Percentiles rank a stretch among this genome's conserved stretches.
Evolutionary conservation across 2,113 vertebrate genomes (phyloP).

Genomic region (Mustelus asterias): DNA sequence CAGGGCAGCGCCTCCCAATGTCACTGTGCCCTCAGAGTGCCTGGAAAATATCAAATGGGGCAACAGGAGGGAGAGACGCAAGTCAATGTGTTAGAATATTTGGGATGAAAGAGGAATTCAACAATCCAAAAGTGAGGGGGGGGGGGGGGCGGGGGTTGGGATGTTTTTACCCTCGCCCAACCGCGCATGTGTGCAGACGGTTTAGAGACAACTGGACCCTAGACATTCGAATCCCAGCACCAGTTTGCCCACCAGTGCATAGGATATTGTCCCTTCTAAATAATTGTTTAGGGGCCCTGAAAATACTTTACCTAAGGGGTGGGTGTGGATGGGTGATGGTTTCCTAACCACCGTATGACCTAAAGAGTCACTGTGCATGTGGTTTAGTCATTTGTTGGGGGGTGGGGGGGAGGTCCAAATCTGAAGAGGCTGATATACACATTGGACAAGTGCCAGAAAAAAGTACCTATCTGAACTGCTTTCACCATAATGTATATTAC

Average conservation of each 20-base stretch:
- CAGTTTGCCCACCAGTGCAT: background rate
- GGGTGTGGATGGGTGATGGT: too few species aligned
- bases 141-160: too few species aligned
- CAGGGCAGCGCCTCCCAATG: background rate
- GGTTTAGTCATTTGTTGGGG: background rate
- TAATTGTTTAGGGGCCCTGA: background rate
- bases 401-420: background rate
- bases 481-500: constrained; percentile 32
- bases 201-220: background rate
- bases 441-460: background rate
- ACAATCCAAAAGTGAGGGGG: background rate
- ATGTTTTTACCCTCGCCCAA: too few species aligned
- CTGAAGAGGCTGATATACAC: background rate
- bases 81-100: background rate
- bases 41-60: background rate
- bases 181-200: background rate
- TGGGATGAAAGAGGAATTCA: background rate
- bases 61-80: background rate
- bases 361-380: background rate
- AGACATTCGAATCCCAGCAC: background rate
- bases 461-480: constrained; percentile 19
- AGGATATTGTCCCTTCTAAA: background rate
- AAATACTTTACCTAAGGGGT: background rate
- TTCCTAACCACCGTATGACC: background rate
- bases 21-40: background rate